phyloP scores from a whole-genome alignment of 2,113 vertebrate genomes.

The Psittacula cyanocephala region DNA sequence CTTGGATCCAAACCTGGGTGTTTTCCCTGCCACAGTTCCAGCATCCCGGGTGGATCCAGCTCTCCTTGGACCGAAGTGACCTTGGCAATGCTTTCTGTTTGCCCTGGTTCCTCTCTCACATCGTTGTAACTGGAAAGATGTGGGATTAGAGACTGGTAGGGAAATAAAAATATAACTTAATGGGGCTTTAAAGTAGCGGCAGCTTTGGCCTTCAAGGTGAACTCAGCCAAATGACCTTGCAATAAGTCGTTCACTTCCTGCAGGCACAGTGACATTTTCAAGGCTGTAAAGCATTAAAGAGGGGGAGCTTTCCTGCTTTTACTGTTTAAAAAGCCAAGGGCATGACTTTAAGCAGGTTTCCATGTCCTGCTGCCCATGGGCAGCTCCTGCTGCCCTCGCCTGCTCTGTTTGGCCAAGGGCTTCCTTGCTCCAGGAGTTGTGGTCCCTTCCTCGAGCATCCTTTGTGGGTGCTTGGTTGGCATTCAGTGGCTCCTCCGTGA shows the following conservation, averaged over 20 bases:
- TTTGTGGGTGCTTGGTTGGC: background rate
- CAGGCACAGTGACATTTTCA: background rate
- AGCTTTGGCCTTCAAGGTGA: background rate
- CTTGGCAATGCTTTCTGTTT: background rate
- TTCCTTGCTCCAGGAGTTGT: background rate
- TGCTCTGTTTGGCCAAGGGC: background rate
- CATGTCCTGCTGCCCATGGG: rapidly evolving
- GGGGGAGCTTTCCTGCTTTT: background rate
- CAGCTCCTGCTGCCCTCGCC: background rate
- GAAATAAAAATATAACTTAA: background rate
- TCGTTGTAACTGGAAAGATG: background rate
- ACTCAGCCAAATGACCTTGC: background rate
- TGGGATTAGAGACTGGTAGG: background rate
- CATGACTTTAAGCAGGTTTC: background rate
- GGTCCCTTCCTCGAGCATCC: background rate
- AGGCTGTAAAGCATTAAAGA: background rate
- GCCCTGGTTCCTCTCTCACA: background rate
- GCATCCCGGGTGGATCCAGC: background rate
- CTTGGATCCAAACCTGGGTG: background rate
- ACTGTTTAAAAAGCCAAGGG: background rate
- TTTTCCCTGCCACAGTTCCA: background rate
- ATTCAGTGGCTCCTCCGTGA: background rate
- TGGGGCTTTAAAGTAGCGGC: background rate
- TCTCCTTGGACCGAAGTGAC: rapidly evolving
- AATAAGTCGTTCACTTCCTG: background rate